These are phyloP conservation scores for Alloplasta piceator DNA, from an alignment of 2,888 invertebrate genomes.

Conservation along the genomic window DNA sequence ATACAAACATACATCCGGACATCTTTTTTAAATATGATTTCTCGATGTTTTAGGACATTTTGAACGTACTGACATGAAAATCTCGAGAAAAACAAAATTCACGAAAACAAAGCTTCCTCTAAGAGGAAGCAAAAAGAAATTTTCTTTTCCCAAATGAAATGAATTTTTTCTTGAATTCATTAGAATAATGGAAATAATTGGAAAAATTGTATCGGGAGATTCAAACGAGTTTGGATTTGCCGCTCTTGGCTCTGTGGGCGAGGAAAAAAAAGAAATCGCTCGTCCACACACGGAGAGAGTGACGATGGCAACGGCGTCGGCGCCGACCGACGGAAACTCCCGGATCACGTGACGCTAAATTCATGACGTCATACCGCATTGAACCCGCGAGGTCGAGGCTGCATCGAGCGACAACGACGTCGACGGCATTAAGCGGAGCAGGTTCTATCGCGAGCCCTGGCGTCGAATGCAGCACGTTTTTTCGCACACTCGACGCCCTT, in stretches of 20 bases:
- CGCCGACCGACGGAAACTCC: conserved; percentile 51
- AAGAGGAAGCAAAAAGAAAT: not conserved
- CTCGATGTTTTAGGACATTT: too few species aligned
- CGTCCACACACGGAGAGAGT: conserved; percentile 1
- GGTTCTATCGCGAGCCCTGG: conserved; percentile 47
- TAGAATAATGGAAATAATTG: too few species aligned
- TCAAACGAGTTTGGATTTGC: conserved; percentile 28
- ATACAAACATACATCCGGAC: too few species aligned
- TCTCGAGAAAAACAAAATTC: not conserved
- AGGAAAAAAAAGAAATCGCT: conserved; percentile 26
- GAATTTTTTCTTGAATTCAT: too few species aligned
- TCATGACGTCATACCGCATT: conserved; percentile 64
- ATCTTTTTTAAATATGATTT: too few species aligned
- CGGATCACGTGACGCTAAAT: conserved; percentile 63
- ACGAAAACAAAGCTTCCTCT: not conserved
- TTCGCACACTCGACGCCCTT: conserved; percentile 54
- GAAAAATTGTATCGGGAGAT: too few species aligned
- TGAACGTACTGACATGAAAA: too few species aligned
- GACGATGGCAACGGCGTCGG: conserved; percentile 19
- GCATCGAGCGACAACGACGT: conserved; percentile 55
- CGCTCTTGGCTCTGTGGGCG: conserved; percentile 16
- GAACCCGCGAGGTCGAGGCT: conserved; percentile 68
- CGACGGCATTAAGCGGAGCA: conserved; percentile 42
- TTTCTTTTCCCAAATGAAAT: not conserved
- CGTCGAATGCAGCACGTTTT: conserved; percentile 38